phyloP scores from a whole-genome alignment of 2,888 invertebrate species.

The Cephonodes hylas region DNA sequence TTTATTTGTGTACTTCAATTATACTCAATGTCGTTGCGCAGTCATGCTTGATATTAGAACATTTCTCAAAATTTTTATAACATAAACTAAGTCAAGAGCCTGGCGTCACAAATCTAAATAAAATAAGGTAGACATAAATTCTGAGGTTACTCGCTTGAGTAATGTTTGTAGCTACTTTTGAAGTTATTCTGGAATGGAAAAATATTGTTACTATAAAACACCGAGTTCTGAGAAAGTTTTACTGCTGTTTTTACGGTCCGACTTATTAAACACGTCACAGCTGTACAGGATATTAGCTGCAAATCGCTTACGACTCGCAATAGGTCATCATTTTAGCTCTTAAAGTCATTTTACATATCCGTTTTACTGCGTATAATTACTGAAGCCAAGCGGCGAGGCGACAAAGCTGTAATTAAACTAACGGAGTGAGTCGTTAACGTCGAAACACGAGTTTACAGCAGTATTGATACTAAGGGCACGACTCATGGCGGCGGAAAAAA shows the following conservation, averaged over 20 bases:
- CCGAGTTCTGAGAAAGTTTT: conserved; percentile 50
- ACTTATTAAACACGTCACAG: conserved; percentile 59
- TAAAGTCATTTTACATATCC: conserved; percentile 69
- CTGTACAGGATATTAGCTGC: conserved; percentile 67
- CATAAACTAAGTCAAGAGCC: not conserved
- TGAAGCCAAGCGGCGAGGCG: conserved; percentile 57
- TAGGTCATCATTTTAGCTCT: conserved; percentile 59
- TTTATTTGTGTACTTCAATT: conserved; percentile 32
- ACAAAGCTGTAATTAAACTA: conserved; percentile 75
- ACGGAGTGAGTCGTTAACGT: conserved; percentile 69
- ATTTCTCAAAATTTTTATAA: not conserved
- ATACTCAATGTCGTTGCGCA: conserved; percentile 30
- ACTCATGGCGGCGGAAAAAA: conserved; percentile 45
- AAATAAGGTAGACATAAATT: not conserved
- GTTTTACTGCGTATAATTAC: conserved; percentile 71
- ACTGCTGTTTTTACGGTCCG: conserved; percentile 54
- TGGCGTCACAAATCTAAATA: not conserved
- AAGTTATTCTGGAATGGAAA: conserved; percentile 10
- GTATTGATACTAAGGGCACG: conserved; percentile 48
- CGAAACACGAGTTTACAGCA: conserved; percentile 47
- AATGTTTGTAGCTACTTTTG: conserved; percentile 4
- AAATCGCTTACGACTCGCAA: conserved; percentile 54
- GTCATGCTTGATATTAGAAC: conserved; percentile 13
- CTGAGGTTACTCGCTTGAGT: not conserved
- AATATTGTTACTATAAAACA: conserved; percentile 17